phyloP scores from a whole-genome alignment of 2,888 invertebrate species.

The Amiota communis region DNA sequence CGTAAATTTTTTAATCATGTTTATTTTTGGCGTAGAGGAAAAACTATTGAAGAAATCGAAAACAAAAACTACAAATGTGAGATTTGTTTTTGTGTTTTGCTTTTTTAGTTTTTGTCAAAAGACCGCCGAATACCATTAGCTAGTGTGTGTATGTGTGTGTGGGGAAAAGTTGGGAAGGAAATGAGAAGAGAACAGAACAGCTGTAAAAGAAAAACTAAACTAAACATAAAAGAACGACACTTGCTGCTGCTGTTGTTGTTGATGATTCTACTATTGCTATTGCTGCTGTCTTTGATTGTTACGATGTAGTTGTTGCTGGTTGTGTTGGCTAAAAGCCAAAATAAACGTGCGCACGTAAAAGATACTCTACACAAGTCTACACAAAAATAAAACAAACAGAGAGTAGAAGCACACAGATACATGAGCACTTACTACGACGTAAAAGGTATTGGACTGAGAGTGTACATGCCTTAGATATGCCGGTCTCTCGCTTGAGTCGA shows the following conservation, averaged over 20 bases:
- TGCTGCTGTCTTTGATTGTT: neutral
- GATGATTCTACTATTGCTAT: neutral
- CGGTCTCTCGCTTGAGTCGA: conserved; percentile 12
- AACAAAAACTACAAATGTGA: conserved; percentile 35
- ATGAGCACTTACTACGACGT: neutral
- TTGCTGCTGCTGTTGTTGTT: conserved; percentile 15
- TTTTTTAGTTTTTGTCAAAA: neutral
- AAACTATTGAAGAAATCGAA: conserved; percentile 36
- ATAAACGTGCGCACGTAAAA: conserved; percentile 50
- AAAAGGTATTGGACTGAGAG: conserved; percentile 18
- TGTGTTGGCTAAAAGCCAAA: conserved; percentile 54
- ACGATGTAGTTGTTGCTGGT: conserved; percentile 11
- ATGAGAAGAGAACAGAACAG: conserved; percentile 4
- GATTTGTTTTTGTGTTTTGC: conserved; percentile 2
- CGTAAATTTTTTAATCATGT: conserved; percentile 41
- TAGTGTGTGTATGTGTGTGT: neutral
- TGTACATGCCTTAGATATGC: conserved; percentile 13
- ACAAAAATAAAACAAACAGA: conserved; percentile 45
- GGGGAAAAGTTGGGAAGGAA: neutral
- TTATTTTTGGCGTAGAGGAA: conserved; percentile 51
- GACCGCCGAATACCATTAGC: no score
- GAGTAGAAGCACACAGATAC: neutral
- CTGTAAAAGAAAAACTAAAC: conserved; percentile 16
- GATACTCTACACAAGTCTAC: conserved; percentile 38
- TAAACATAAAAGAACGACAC: neutral